These are phyloP conservation scores for Sus cebifrons DNA, from an alignment of 2,797 vertebrate genomes.

Conservation along the genomic window DNA sequence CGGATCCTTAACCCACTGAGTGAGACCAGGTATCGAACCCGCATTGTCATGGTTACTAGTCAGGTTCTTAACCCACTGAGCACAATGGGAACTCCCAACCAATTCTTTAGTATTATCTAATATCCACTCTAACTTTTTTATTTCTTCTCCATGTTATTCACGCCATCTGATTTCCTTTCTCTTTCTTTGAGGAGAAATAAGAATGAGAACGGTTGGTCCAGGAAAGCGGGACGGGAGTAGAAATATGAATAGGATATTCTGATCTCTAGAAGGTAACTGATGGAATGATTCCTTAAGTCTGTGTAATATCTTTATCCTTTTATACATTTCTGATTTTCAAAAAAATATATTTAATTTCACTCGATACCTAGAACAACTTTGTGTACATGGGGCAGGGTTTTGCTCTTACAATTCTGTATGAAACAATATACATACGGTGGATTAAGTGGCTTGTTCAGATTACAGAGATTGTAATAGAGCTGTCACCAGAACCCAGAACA, in stretches of 20 bases:
- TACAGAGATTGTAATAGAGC: constrained; percentile 7
- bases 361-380: not conserved
- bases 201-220: not conserved
- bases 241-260: not conserved
- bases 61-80: no score
- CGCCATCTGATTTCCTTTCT: constrained; percentile 9
- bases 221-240: not conserved
- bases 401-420: not conserved
- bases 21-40: no score
- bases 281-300: constrained; percentile 6
- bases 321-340: not conserved
- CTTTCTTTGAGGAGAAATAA: constrained; percentile 19
- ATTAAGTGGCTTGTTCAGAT: constrained; percentile 31
- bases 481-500: constrained; percentile 17
- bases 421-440: not conserved
- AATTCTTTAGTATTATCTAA: constrained; percentile 31
- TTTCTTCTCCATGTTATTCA: constrained; percentile 16
- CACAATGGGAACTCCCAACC: no score
- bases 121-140: not conserved
- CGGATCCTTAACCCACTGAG: no score
- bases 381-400: not conserved
- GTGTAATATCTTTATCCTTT: constrained; percentile 5
- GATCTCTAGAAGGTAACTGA: not conserved
- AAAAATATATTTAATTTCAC: not conserved
- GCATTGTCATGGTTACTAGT: no score